phyloP scores from a whole-genome alignment of 2,888 invertebrate genomes.

The Colletes collaris region DNA sequence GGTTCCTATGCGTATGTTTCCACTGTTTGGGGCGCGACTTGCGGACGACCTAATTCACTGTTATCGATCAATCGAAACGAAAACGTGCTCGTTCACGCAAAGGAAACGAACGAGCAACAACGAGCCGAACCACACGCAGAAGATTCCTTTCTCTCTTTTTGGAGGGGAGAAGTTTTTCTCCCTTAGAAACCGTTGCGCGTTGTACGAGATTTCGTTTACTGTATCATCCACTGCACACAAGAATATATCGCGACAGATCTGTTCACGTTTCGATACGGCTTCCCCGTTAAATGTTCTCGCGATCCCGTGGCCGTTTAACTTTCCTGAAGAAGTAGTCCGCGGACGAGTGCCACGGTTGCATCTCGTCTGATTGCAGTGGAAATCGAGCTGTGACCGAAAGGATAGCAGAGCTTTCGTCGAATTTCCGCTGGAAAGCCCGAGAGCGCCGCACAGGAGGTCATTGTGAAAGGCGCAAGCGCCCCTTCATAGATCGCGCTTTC shows the following conservation, averaged over 20 bases:
- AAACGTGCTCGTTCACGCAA: slow-evolving; percentile 15
- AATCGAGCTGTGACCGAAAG: slow-evolving; percentile 48
- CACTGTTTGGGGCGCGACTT: slow-evolving; percentile 56
- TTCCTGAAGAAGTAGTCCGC: slow-evolving; percentile 36
- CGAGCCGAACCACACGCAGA: background rate
- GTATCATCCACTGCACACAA: slow-evolving; percentile 46
- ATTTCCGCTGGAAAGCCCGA: slow-evolving; percentile 38
- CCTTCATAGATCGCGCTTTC: slow-evolving; percentile 74
- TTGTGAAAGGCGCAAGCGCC: slow-evolving; percentile 74
- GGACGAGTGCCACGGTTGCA: slow-evolving; percentile 54
- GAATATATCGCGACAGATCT: slow-evolving; percentile 28
- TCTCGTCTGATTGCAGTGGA: slow-evolving; percentile 48
- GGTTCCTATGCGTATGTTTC: slow-evolving; percentile 29
- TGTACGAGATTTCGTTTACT: slow-evolving; percentile 33
- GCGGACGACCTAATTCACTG: slow-evolving; percentile 62
- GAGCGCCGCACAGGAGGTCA: slow-evolving; percentile 44
- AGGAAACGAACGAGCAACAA: background rate
- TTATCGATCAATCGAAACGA: slow-evolving; percentile 62
- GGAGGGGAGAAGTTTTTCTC: background rate
- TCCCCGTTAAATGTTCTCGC: slow-evolving; percentile 29
- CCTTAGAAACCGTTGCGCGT: slow-evolving; percentile 7
- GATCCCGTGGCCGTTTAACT: slow-evolving; percentile 42
- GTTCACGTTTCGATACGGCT: slow-evolving; percentile 1
- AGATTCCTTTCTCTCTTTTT: background rate
- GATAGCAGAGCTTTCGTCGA: slow-evolving; percentile 39